Evolutionary conservation across 2,113 vertebrate species (phyloP).

Genomic region (Leiothrix lutea): DNA sequence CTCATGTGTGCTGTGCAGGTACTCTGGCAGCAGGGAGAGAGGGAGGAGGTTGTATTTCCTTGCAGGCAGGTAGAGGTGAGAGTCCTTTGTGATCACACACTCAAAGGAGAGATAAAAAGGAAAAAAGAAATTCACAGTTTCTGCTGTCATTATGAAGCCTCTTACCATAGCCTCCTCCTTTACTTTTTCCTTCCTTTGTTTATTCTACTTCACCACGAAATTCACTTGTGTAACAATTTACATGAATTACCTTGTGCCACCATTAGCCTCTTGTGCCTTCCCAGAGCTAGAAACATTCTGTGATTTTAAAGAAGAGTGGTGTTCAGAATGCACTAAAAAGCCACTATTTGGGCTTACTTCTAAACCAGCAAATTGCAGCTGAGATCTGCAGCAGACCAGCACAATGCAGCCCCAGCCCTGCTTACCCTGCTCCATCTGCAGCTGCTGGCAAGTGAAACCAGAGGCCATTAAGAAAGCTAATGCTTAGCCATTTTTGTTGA

Average conservation of each 20-base stretch:
- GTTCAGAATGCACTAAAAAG: background rate
- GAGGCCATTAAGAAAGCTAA: conserved; percentile 65
- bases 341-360: background rate
- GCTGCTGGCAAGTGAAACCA: conserved; percentile 56
- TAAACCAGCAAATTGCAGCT: conserved; percentile 9
- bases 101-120: background rate
- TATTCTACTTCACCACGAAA: background rate
- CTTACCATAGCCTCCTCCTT: background rate
- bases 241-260: background rate
- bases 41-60: background rate
- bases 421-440: conserved; percentile 59
- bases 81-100: background rate
- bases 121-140: background rate
- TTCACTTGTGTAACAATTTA: background rate
- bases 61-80: background rate
- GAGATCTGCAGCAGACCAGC: conserved; percentile 15
- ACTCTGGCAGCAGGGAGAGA: background rate
- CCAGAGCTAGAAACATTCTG: background rate
- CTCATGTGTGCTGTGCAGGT: background rate
- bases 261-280: background rate
- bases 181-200: background rate
- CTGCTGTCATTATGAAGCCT: background rate
- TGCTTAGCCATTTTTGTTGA: conserved; percentile 67
- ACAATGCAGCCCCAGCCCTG: background rate
- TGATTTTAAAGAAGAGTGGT: background rate